Evolutionary conservation across 1,140 invertebrate species (phyloP), one percentile per base, ranked within the genome.

Genomic region (Steinernema feltiae): DNA sequence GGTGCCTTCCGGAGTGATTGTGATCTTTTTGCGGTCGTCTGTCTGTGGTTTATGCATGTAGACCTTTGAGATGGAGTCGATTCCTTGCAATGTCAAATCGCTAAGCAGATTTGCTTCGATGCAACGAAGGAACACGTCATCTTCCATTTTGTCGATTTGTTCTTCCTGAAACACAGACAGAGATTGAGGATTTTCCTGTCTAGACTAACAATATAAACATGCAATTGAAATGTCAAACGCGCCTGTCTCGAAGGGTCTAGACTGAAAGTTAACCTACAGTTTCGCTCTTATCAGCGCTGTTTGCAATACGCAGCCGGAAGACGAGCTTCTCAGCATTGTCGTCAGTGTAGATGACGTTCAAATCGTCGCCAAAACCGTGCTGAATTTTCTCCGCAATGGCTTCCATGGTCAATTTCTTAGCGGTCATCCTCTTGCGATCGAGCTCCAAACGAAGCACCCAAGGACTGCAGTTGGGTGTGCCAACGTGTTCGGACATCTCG

Each of bases 401-500:
- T 89, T 99, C 97, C 97, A 99, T 99, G 21, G 95, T 98, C 30
- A 99, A 89, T 88, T 99, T 99, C 83, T 99, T 99, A 88, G 99
- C 97, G 86, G 86, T 71, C 86, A 86, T 87, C 80, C 85, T 91
- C 86, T 99, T 99, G 71, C 97, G 91, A 87, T 99, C 97, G 41
- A 99, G 89, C 86, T 99, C 97, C 80, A 99, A 96, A 89, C 97
- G 92, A 3, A 99, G 88, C 18, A 99, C 86, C 97, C 97, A 99
- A 0, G 97, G 95, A 0, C 95, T 98, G 78, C 98, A 97, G 81
- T 94, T 91, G 0, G 93, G 93, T 0, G 95, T 94, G 88, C 99
- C 96, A 88, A 98, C 97, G n/a, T n/a, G n/a, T 87, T 99, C 97
- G 32, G 97, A 96, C 95, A 99, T 99, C 89, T 99, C 97, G 86